These are phyloP conservation scores for Zygogramma bicolorata DNA, from an alignment of 2,888 invertebrate genomes.

Conservation along the genomic window DNA sequence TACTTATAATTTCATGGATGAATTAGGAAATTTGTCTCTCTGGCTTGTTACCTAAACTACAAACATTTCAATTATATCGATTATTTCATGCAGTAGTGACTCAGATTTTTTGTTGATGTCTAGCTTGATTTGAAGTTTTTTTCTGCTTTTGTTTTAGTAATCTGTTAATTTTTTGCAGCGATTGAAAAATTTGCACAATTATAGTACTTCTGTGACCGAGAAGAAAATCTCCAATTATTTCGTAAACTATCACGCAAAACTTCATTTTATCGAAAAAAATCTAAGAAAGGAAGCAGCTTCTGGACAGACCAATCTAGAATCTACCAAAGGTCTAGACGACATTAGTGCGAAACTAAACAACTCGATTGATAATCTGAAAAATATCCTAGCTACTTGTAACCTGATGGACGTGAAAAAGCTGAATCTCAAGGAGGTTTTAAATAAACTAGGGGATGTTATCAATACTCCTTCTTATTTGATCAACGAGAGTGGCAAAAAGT, in stretches of 20 bases:
- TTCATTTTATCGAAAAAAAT: slow-evolving; percentile 35
- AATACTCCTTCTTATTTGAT: slow-evolving; percentile 49
- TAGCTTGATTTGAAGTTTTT: no score
- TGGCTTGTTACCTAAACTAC: no score
- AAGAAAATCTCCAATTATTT: slow-evolving; percentile 41
- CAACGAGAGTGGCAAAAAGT: slow-evolving; percentile 19
- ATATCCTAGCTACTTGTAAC: slow-evolving; percentile 38
- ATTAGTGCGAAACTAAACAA: slow-evolving; percentile 34
- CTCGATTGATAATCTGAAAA: slow-evolving; percentile 42
- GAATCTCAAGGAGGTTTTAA: slow-evolving; percentile 46
- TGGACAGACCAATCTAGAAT: not conserved
- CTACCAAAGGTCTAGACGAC: slow-evolving; percentile 30
- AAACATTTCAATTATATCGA: not conserved
- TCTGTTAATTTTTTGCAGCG: no score
- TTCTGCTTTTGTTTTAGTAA: no score
- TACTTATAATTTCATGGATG: no score
- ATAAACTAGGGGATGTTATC: slow-evolving; percentile 41
- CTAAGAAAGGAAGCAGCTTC: slow-evolving; percentile 27
- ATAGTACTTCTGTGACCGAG: slow-evolving; percentile 28
- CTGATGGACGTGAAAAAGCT: slow-evolving; percentile 40
- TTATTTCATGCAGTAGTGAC: no score
- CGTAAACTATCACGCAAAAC: slow-evolving; percentile 35
- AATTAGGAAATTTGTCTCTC: no score
- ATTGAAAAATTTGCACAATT: slow-evolving; percentile 28
- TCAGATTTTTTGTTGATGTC: no score